A percentile compares a stretch with the other conserved stretches of the same genome.
Conservation (phyloP, 2,888 invertebrate genomes). For the Cephalotes varians region DNA sequence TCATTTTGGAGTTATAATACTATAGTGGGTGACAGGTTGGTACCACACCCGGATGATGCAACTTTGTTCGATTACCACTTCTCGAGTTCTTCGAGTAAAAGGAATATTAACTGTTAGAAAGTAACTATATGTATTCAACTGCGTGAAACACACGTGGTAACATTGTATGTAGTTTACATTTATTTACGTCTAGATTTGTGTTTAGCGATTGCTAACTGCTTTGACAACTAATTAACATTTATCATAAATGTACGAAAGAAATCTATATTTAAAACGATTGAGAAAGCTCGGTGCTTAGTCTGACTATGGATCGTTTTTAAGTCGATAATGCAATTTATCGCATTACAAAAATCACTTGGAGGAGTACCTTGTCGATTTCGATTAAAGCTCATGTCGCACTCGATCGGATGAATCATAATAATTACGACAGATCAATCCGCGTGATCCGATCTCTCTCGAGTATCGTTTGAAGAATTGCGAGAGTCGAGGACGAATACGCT, state of each 20-base stretch:
- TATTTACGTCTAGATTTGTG: background rate
- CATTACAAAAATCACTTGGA: background rate
- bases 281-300: background rate
- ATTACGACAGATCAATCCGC: background rate
- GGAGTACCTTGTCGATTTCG: background rate
- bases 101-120: conserved; percentile 31
- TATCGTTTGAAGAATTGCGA: background rate
- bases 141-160: background rate
- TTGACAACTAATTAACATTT: conserved; percentile 16
- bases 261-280: background rate
- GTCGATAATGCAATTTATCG: background rate
- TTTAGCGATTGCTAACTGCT: background rate
- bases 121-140: background rate
- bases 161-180: background rate
- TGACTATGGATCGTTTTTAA: background rate
- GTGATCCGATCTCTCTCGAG: background rate
- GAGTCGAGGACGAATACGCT: background rate
- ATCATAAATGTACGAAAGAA: background rate
- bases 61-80: conserved; percentile 16
- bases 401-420: background rate
- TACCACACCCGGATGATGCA: conserved; percentile 40
- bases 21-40: conserved; percentile 5
- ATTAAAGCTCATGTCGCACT: background rate
- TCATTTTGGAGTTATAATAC: background rate
- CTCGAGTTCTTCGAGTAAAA: conserved; percentile 12